Percentiles rank a stretch among this genome's conserved stretches.
Conservation (phyloP, 2,888 invertebrate species). For the Dysmachus trigonus region DNA sequence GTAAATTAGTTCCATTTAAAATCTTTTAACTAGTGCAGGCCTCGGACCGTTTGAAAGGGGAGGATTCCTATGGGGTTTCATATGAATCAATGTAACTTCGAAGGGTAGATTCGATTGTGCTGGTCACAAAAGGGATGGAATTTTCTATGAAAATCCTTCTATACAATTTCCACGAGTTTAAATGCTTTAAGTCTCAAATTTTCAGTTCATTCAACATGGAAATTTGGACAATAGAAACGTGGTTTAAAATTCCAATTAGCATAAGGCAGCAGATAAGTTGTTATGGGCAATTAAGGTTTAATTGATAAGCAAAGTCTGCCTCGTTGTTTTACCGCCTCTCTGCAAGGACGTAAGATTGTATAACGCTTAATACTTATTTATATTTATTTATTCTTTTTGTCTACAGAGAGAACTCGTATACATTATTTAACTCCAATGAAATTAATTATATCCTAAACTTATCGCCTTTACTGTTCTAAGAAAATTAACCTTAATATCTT, state of each 20-base stretch:
- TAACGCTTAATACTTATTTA: too few species aligned
- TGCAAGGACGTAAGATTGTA: too few species aligned
- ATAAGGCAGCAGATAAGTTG: neutral
- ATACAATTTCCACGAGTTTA: neutral
- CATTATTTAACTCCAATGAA: too few species aligned
- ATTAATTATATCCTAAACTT: too few species aligned
- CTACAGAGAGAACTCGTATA: too few species aligned
- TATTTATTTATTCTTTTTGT: too few species aligned
- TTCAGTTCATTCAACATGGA: neutral
- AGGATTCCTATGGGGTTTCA: neutral
- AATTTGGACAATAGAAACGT: neutral
- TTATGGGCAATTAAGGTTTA: too few species aligned
- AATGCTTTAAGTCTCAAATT: neutral
- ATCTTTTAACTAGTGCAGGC: neutral
- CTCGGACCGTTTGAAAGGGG: neutral
- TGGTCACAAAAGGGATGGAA: neutral
- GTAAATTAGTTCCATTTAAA: slow-evolving; percentile 15
- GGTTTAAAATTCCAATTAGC: neutral
- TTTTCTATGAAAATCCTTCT: neutral
- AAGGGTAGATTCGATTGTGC: neutral
- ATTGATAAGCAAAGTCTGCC: too few species aligned
- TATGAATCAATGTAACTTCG: neutral
- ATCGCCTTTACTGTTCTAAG: too few species aligned
- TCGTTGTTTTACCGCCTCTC: too few species aligned
- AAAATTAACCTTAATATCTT: too few species aligned